Conservation (phyloP, 2,888 invertebrate species). For the Agrotis ipsilon region DNA sequence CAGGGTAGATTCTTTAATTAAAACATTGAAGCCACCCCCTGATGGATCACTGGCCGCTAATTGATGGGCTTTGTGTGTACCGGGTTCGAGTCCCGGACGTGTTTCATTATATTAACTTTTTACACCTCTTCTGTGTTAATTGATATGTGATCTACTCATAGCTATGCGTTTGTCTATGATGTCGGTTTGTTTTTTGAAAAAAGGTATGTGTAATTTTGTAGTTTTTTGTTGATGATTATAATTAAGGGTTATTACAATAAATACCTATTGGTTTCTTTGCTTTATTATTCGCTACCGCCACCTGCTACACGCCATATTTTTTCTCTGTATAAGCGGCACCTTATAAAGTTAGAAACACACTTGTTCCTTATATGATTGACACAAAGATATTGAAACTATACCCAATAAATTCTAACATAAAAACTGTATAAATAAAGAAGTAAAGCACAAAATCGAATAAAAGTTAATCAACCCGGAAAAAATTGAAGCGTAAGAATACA, state of each 20-base stretch:
- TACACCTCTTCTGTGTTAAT: constrained; percentile 39
- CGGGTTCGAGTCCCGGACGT: constrained; percentile 48
- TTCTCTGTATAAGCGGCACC: no score
- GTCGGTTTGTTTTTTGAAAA: constrained; percentile 2
- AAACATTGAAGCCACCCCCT: constrained; percentile 72
- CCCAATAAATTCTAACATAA: no score
- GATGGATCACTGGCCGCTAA: constrained; percentile 78
- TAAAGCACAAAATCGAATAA: constrained; percentile 15
- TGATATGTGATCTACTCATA: constrained; percentile 27
- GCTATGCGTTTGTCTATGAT: background rate
- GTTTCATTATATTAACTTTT: constrained; percentile 72
- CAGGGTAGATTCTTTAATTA: constrained; percentile 77
- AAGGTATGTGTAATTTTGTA: no score
- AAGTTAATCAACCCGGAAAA: constrained; percentile 49
- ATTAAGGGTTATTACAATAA: no score
- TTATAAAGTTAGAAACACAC: no score
- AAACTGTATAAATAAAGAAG: background rate
- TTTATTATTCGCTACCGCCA: no score
- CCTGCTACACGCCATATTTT: no score
- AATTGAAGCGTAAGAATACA: constrained; percentile 22
- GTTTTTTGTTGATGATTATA: no score
- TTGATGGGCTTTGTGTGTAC: constrained; percentile 73
- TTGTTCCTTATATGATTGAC: no score
- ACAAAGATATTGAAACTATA: no score
- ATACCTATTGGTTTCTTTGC: no score